phyloP scores from a whole-genome alignment of 2,113 vertebrate species.

The Ammodytes marinus region DNA sequence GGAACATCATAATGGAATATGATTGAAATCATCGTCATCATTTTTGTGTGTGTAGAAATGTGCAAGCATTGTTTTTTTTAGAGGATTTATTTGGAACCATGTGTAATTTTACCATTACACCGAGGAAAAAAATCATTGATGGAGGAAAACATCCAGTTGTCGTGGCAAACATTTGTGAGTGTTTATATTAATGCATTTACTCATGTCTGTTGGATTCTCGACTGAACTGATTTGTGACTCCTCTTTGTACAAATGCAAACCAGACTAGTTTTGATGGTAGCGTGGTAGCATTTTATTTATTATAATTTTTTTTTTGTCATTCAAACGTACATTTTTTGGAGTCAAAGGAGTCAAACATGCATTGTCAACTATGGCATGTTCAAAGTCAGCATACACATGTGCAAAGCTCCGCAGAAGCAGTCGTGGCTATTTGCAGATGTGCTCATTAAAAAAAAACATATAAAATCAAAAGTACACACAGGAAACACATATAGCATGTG shows the following conservation, averaged over 20 bases:
- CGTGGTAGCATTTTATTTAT: conserved; percentile 6
- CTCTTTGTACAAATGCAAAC: conserved; percentile 53
- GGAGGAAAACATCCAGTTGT: conserved; percentile 80
- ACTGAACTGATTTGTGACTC: conserved; percentile 61
- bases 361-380: conserved; percentile 41
- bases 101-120: conserved; percentile 74
- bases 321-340: conserved; percentile 26
- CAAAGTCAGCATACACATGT: conserved; percentile 45
- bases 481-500: conserved; percentile 25
- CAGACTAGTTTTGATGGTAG: conserved; percentile 39
- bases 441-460: conserved; percentile 67
- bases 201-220: conserved; percentile 68
- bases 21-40: conserved; percentile 87
- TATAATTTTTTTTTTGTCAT: conserved; percentile 14
- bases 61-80: conserved; percentile 70
- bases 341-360: conserved; percentile 36
- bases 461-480: conserved; percentile 42
- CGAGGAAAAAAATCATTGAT: conserved; percentile 61
- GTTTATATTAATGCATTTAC: conserved; percentile 80
- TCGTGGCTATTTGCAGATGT: conserved; percentile 45
- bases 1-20: conserved; percentile 81
- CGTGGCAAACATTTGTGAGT: conserved; percentile 77
- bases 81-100: conserved; percentile 76
- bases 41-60: conserved; percentile 82
- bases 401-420: conserved; percentile 29